Conservation (phyloP, 30 jellyfish, hydroid and myxozoan species). For the Catostylus mosaicus region DNA sequence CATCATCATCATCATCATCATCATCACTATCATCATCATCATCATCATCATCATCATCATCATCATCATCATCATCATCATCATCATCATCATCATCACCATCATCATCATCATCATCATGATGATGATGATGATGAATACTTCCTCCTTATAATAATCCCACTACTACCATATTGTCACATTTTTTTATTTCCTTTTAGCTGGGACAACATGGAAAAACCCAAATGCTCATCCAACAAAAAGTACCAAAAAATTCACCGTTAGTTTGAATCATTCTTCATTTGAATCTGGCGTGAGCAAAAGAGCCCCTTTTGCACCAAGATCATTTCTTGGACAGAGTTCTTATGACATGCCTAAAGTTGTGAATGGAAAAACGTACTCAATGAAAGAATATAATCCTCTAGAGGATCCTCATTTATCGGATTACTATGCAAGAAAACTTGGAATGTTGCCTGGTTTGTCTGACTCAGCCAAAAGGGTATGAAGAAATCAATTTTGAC, state of each 20-base stretch:
- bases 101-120: neutral
- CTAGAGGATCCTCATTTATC: conserved; percentile 92
- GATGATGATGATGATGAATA: no score
- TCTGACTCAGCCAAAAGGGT: conserved; percentile 69
- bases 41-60: neutral
- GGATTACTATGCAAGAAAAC: conserved; percentile 91
- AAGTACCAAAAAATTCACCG: conserved; percentile 70
- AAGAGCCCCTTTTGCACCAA: conserved; percentile 95
- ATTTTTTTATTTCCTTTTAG: neutral
- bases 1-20: conserved; percentile 1
- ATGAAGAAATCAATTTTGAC: neutral
- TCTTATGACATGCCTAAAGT: conserved; percentile 89
- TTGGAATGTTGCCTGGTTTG: conserved; percentile 76
- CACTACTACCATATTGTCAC: no score
- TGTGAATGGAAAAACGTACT: conserved; percentile 85
- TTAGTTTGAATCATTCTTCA: conserved; percentile 70
- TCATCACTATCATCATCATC: conserved; percentile 3
- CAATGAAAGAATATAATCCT: conserved; percentile 88
- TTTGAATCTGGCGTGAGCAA: conserved; percentile 84
- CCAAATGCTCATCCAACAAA: conserved; percentile 84
- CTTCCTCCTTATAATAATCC: no score
- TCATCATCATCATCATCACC: neutral
- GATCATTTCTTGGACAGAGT: conserved; percentile 67
- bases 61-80: neutral
- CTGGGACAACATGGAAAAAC: conserved; percentile 88